phyloP scores from a whole-genome alignment of 1,140 invertebrate species.

The Ctenoplectra terminalis region DNA sequence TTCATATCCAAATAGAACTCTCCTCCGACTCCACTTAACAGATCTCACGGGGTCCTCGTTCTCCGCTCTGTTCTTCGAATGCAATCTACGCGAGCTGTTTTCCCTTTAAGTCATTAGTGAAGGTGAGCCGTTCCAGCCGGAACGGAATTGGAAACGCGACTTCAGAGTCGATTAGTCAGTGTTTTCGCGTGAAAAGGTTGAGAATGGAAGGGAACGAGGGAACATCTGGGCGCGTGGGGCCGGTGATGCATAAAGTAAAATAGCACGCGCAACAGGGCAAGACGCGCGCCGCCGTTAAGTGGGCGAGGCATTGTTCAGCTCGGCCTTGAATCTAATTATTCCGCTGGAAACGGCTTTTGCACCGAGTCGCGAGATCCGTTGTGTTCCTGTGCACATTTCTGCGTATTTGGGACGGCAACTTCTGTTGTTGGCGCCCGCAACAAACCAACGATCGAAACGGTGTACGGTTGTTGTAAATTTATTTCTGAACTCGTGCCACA shows the following conservation, averaged over 20 bases:
- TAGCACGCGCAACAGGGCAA: conserved; percentile 47
- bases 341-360: conserved; percentile 57
- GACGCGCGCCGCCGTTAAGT: conserved; percentile 45
- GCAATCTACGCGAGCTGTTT: not conserved
- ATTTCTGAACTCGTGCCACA: no score
- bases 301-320: conserved; percentile 65
- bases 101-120: not conserved
- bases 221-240: not conserved
- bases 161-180: conserved; percentile 3
- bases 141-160: not conserved
- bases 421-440: not conserved
- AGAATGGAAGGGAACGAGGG: not conserved
- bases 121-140: no score
- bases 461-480: no score
- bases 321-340: conserved; percentile 74
- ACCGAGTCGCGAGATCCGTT: conserved; percentile 35
- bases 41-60: not conserved
- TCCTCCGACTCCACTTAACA: not conserved
- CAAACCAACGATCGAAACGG: conserved; percentile 29
- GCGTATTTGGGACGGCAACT: not conserved
- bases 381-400: conserved; percentile 15
- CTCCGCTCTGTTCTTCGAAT: not conserved
- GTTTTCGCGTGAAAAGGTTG: not conserved
- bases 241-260: conserved; percentile 44
- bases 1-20: not conserved